phyloP scores from a whole-genome alignment of 2,888 invertebrate genomes.

The Taenaris catops region DNA sequence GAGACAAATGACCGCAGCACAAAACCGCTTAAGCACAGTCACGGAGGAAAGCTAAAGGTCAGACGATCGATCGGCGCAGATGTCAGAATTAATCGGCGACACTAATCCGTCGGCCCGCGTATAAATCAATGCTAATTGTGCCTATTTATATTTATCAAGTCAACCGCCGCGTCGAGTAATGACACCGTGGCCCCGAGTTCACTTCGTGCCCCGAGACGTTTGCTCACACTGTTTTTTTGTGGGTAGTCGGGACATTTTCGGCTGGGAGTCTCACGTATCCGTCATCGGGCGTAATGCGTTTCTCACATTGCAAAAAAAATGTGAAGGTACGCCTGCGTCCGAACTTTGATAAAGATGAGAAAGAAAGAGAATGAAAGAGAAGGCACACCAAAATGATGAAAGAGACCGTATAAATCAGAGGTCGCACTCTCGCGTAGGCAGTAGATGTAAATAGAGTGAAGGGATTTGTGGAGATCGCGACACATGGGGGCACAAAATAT shows the following conservation, averaged over 20 bases:
- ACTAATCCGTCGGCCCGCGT: constrained; percentile 60
- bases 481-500: constrained; percentile 17
- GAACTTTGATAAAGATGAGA: no score
- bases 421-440: constrained; percentile 1
- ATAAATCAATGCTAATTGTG: constrained; percentile 69
- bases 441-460: constrained; percentile 12
- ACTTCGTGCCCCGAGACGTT: constrained; percentile 5
- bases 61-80: constrained; percentile 65
- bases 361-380: no score
- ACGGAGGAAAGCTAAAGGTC: constrained; percentile 69
- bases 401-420: constrained; percentile 4
- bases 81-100: constrained; percentile 69
- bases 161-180: constrained; percentile 36
- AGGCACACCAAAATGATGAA: neutral
- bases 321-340: no score
- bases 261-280: no score
- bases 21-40: constrained; percentile 46
- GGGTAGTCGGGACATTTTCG: no score
- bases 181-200: constrained; percentile 34
- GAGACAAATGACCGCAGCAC: constrained; percentile 16
- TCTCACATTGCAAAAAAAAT: no score
- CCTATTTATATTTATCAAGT: constrained; percentile 69
- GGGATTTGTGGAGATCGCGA: constrained; percentile 4
- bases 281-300: no score
- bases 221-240: no score